Percentiles rank a stretch among this genome's conserved stretches.
phyloP scores from a whole-genome alignment of 2,888 invertebrate genomes.

The Rhagonycha lutea region DNA sequence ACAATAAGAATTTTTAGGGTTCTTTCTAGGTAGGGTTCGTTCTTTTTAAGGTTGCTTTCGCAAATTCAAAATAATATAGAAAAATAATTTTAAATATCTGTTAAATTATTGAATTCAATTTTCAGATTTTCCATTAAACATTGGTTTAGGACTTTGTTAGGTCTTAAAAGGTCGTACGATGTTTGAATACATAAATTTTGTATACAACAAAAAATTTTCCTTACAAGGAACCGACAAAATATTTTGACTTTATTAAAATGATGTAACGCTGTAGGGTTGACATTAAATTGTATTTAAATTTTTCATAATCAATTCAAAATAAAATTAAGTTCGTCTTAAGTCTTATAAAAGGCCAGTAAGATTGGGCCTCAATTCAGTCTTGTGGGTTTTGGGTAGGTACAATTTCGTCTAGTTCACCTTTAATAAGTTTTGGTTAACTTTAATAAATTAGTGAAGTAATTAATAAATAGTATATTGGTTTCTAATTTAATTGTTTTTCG shows the following conservation, averaged over 20 bases:
- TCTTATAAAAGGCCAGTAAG: background rate
- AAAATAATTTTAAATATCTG: too few species aligned
- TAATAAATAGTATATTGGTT: background rate
- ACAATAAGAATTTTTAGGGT: too few species aligned
- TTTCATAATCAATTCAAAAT: background rate
- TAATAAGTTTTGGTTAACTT: background rate
- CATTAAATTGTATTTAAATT: background rate
- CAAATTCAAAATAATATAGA: too few species aligned
- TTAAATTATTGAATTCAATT: too few species aligned
- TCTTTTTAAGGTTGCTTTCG: too few species aligned
- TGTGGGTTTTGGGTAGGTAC: background rate
- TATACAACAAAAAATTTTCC: background rate
- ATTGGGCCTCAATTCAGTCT: background rate
- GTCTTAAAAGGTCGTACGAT: background rate
- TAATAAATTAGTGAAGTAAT: background rate
- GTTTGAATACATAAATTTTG: background rate
- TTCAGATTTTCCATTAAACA: background rate
- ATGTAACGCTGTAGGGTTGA: background rate
- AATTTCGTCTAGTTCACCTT: background rate
- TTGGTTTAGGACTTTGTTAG: background rate
- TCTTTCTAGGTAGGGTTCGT: too few species aligned
- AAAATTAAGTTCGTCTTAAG: background rate
- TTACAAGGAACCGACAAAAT: background rate
- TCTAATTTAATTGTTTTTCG: background rate
- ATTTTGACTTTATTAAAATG: background rate